Evolutionary conservation across 2,797 vertebrate species (phyloP).

Genomic region (Anas bernieri): DNA sequence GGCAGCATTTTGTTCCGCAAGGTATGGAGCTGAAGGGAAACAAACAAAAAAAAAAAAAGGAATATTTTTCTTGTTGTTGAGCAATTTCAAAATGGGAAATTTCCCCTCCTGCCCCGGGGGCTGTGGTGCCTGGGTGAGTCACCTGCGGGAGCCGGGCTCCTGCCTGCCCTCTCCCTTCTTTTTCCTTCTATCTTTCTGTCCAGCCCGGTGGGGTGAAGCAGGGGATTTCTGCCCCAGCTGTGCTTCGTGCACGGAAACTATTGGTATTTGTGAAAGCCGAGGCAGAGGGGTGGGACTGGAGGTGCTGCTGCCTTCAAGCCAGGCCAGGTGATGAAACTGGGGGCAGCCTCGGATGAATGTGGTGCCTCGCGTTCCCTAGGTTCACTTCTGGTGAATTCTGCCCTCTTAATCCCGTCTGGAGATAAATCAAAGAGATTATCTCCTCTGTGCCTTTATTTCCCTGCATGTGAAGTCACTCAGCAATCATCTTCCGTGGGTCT

Average conservation of each 20-base stretch:
- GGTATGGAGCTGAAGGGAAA: background rate
- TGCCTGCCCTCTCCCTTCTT: background rate
- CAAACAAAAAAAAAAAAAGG: background rate
- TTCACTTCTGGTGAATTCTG: background rate
- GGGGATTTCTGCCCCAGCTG: conserved; percentile 14
- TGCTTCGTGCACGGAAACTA: conserved; percentile 25
- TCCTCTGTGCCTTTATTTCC: background rate
- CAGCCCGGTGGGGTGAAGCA: background rate
- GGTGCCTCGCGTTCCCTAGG: background rate
- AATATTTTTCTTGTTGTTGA: background rate
- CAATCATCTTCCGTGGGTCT: background rate
- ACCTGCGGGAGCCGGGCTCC: background rate
- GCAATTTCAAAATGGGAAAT: background rate
- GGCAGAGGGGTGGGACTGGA: background rate
- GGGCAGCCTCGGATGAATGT: background rate
- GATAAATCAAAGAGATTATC: background rate
- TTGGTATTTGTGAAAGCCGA: conserved; percentile 30
- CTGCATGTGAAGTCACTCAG: background rate
- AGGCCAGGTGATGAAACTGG: conserved; percentile 12
- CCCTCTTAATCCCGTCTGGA: background rate
- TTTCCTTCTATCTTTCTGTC: background rate
- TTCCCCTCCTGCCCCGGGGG: background rate
- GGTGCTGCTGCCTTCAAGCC: conserved; percentile 42
- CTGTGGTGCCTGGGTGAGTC: background rate
- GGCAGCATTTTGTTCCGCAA: background rate